phyloP scores from a whole-genome alignment of 1,140 invertebrate species.

The Euura saliciscinereae region DNA sequence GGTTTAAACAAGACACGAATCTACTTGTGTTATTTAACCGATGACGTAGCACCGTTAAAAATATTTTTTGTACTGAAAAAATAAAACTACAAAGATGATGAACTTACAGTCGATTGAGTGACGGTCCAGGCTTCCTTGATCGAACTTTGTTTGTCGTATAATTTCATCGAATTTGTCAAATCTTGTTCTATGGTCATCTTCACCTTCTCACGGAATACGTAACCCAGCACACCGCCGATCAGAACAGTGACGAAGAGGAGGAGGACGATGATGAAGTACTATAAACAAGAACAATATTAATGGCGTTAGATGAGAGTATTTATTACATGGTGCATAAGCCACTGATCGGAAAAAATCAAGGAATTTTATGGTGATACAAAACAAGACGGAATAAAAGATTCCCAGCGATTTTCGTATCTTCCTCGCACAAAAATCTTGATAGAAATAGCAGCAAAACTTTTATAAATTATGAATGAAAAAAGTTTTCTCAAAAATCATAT shows the following conservation, averaged over 20 bases:
- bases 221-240: conserved; percentile 86
- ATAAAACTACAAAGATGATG: neutral
- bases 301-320: neutral
- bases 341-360: too few species aligned
- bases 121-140: conserved; percentile 83
- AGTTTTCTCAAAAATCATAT: too few species aligned
- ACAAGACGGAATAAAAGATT: too few species aligned
- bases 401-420: too few species aligned
- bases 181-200: conserved; percentile 73
- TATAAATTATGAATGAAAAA: too few species aligned
- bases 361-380: too few species aligned
- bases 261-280: conserved; percentile 88
- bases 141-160: conserved; percentile 70
- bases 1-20: neutral
- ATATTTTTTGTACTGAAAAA: too few species aligned
- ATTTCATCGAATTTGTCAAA: conserved; percentile 76
- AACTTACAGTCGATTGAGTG: conserved; percentile 69
- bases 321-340: too few species aligned
- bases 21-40: neutral
- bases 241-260: conserved; percentile 87
- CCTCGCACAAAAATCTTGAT: too few species aligned
- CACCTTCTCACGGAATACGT: conserved; percentile 84
- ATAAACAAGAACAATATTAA: conserved; percentile 51
- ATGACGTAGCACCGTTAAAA: too few species aligned
- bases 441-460: too few species aligned